These are phyloP conservation scores for Grantiella picta DNA, from an alignment of 2,113 vertebrate genomes.

Conservation along the genomic window DNA sequence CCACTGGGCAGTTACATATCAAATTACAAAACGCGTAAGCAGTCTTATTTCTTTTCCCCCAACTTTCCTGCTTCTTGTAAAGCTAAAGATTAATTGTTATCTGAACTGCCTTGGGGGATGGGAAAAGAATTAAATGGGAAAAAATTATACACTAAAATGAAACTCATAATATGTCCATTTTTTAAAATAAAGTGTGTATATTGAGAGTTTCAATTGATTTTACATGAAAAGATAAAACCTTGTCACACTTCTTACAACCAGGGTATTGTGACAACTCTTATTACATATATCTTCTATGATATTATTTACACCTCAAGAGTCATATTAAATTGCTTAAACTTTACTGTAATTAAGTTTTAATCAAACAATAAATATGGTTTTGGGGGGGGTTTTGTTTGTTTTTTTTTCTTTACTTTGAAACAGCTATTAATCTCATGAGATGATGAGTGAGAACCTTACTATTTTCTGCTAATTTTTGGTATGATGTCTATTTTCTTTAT, in stretches of 20 bases:
- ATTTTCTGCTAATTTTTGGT: background rate
- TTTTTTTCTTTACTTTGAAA: background rate
- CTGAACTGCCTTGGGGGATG: background rate
- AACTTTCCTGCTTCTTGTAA: slow-evolving; percentile 3
- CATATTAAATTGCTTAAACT: background rate
- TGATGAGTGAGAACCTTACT: background rate
- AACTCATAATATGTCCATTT: background rate
- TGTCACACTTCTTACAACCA: background rate
- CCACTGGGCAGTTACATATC: slow-evolving; percentile 28
- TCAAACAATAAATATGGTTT: background rate
- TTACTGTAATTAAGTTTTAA: background rate
- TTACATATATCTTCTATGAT: background rate
- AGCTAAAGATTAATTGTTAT: slow-evolving; percentile 40
- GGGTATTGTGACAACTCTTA: background rate
- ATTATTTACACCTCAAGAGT: background rate
- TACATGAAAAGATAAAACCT: background rate
- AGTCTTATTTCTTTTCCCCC: background rate
- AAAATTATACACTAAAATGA: background rate
- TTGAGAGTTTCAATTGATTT: background rate
- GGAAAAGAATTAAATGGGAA: background rate
- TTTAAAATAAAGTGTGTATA: background rate
- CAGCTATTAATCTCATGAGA: background rate
- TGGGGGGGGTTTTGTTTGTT: too few relatives aligned
- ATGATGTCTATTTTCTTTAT: too few relatives aligned
- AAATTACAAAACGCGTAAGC: slow-evolving; percentile 26